Base-by-base conservation (phyloP, 2,797 vertebrate species). In the Ctenosaura bakeri region DNA sequence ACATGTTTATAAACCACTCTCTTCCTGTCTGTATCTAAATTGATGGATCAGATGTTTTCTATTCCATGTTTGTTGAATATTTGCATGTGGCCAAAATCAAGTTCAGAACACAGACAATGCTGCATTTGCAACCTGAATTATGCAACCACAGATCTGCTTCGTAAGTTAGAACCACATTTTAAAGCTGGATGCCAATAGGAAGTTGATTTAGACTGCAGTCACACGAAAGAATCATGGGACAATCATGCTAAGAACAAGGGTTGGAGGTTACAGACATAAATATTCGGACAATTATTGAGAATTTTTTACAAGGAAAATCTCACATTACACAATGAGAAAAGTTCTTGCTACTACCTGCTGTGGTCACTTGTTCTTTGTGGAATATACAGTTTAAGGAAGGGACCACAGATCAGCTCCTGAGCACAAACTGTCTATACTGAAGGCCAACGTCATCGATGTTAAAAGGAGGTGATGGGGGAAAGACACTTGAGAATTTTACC, bases 61-160 rank as follows among this genome's bases (percentile, higher is more conserved):
- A 87, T 54, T 92, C 64, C 8, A 29, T 69, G 26, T 69, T 26
- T 69, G 9, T 87, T 82, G 83, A 88, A n/a, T 1, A 32, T 32
- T 46, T 81, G 79, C 90, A 24, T 73, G 87, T 94, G 77, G 54
- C 89, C 85, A 91, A 84, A 89, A 78, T 90, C 69, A 80, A 64
- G n/a, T 77, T 93, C 88, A 92, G 91, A 92, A 69, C 0, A 73
- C 54, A 89, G 89, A 38, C 86, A 89, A 90, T 56, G 91, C 90
- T 93, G 73, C 62, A 80, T 42, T 79, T 80, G n/a, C 2, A 35
- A 59, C 32, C 38, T 9, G 0, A 32, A 62, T 88, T 50, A 56
- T 76, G 18, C 73, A 76, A 83, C 93, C 69, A 93, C 59, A 79
- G 80, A 35, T 81, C 16, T 89, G 14, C 79, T 87, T n/a, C 9